Conservation (phyloP, 2,888 invertebrate species). For the Anaspis maculata region DNA sequence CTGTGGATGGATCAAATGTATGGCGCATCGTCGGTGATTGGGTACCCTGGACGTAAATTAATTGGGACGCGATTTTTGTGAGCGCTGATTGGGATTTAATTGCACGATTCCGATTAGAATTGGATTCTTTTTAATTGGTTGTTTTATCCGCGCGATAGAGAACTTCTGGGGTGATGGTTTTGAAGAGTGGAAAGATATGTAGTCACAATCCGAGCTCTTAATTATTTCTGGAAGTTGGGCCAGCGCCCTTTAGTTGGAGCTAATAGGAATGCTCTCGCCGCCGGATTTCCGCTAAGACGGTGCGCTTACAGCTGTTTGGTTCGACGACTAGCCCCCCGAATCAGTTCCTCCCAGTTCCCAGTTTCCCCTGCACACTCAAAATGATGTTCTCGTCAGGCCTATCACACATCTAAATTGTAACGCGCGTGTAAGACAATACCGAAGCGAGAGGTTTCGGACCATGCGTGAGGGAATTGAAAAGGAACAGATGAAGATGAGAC, state of each 20-base stretch:
- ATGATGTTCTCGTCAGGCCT: constrained; percentile 8
- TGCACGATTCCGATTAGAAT: no score
- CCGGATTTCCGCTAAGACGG: constrained; percentile 37
- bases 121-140: no score
- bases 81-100: no score
- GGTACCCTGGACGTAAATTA: no score
- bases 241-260: constrained; percentile 17
- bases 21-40: no score
- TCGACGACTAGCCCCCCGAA: no score
- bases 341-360: constrained; percentile 1
- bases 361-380: constrained; percentile 9
- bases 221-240: constrained; percentile 17
- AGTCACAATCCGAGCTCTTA: constrained; percentile 6
- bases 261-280: constrained; percentile 25
- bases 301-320: constrained; percentile 32
- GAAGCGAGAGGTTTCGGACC: neutral
- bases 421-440: neutral
- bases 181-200: no score
- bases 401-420: constrained; percentile 16
- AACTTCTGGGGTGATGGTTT: no score
- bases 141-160: no score
- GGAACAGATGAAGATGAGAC: no score
- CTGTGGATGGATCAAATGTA: no score
- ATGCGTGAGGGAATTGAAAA: constrained; percentile 12
- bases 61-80: no score